These are phyloP conservation scores for Elaphurus davidianus DNA, from an alignment of 2,113 vertebrate species.

Conservation along the genomic window DNA sequence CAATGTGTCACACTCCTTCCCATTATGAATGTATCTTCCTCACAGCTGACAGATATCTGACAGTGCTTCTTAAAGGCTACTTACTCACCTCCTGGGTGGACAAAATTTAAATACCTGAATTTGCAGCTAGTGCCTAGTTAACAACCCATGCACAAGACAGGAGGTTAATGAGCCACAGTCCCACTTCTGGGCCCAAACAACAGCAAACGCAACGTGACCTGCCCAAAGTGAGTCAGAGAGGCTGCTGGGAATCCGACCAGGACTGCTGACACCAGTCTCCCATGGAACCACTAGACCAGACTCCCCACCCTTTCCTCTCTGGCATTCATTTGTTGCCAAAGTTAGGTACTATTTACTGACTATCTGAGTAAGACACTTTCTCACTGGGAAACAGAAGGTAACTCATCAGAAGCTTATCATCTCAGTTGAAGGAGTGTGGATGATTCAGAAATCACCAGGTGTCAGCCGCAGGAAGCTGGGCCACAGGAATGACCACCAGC, in stretches of 20 bases:
- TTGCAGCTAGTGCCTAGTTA: not conserved
- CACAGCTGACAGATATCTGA: not conserved
- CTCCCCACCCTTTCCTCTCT: not conserved
- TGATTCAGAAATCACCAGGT: conserved; percentile 7
- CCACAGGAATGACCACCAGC: not conserved
- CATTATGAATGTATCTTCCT: not conserved
- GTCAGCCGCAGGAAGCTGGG: not conserved
- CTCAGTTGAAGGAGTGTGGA: not conserved
- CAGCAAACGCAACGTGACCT: not conserved
- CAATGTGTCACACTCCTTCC: not conserved
- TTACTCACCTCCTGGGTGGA: conserved; percentile 3
- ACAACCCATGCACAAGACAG: not conserved
- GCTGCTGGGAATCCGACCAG: not conserved
- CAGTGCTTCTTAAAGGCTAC: not conserved
- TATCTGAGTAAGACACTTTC: not conserved
- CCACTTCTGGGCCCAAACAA: not conserved
- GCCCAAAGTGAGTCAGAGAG: conserved; percentile 57
- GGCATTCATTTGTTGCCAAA: not conserved
- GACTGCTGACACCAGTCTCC: conserved; percentile 49
- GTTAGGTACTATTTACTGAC: not conserved
- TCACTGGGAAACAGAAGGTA: not conserved
- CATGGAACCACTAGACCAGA: not conserved
- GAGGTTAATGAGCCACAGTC: conserved; percentile 5
- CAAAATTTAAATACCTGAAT: not conserved
- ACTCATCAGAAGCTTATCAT: not conserved